A percentile compares a stretch with the other conserved stretches of the same genome.
Conservation (phyloP, 2,113 vertebrate species). For the Anseranas semipalmata region DNA sequence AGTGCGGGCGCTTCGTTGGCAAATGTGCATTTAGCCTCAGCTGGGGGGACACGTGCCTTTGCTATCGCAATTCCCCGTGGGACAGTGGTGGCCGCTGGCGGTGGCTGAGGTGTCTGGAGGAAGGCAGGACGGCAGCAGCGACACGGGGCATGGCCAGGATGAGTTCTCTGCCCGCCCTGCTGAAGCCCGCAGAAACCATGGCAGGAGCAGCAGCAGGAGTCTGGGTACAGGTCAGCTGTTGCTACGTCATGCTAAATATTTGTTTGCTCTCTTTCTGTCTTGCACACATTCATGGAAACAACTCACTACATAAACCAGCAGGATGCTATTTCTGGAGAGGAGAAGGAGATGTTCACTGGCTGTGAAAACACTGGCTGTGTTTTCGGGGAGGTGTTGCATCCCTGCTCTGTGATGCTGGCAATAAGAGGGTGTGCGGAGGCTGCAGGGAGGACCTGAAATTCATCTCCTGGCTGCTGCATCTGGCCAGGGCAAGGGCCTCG, state of each 20-base stretch:
- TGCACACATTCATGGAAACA: accelerated
- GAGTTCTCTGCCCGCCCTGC: neutral
- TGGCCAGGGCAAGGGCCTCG: neutral
- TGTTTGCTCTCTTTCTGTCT: neutral
- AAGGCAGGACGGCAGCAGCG: accelerated
- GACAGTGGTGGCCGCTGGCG: neutral
- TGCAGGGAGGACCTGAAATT: neutral
- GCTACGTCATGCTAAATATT: neutral
- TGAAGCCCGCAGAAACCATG: neutral
- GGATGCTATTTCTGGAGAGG: neutral
- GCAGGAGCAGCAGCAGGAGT: neutral
- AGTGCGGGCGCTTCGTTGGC: accelerated
- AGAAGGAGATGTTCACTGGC: neutral
- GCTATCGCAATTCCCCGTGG: accelerated
- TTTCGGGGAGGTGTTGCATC: neutral
- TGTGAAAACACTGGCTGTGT: neutral
- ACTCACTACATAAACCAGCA: neutral
- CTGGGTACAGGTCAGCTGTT: neutral
- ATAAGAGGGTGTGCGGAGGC: accelerated
- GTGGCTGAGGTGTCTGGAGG: neutral
- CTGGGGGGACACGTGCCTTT: neutral
- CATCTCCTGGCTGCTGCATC: neutral
- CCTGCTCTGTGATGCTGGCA: neutral
- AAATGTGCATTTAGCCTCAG: neutral
- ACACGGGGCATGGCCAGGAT: neutral